Percentiles rank a stretch among this genome's conserved stretches.
Evolutionary conservation across 2,888 invertebrate species (phyloP).

Genomic region (Drosophila meridiana): DNA sequence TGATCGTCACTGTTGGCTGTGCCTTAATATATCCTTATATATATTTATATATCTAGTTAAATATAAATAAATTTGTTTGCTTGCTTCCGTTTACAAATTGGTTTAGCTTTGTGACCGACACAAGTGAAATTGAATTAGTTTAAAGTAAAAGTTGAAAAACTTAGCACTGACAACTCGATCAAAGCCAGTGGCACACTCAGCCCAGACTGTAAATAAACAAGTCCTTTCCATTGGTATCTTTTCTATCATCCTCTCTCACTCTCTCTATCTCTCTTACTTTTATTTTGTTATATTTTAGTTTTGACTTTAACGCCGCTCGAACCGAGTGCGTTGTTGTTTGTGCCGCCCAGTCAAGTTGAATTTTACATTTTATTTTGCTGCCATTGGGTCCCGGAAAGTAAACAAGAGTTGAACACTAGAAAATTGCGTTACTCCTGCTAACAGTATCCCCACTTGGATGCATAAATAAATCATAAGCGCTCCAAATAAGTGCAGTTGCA

Average conservation of each 20-base stretch:
- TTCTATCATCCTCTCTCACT: background rate
- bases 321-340: slow-evolving; percentile 38
- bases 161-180: slow-evolving; percentile 57
- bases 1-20: slow-evolving; percentile 21
- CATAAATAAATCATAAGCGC: slow-evolving; percentile 76
- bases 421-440: slow-evolving; percentile 45
- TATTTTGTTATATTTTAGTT: slow-evolving; percentile 22
- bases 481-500: slow-evolving; percentile 53
- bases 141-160: slow-evolving; percentile 52
- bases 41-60: background rate
- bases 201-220: slow-evolving; percentile 47
- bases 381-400: slow-evolving; percentile 31
- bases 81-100: slow-evolving; percentile 53
- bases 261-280: background rate
- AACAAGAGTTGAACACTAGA: slow-evolving; percentile 44
- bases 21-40: background rate
- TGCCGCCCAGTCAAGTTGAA: slow-evolving; percentile 43
- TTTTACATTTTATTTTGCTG: slow-evolving; percentile 37
- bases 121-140: slow-evolving; percentile 64
- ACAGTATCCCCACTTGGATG: slow-evolving; percentile 40
- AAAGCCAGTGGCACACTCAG: slow-evolving; percentile 46
- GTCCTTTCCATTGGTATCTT: slow-evolving; percentile 27
- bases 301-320: slow-evolving; percentile 26
- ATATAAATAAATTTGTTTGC: slow-evolving; percentile 15
- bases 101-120: slow-evolving; percentile 64